These are phyloP conservation scores for Eclectus roratus DNA, from an alignment of 2,113 vertebrate species.

Conservation along the genomic window DNA sequence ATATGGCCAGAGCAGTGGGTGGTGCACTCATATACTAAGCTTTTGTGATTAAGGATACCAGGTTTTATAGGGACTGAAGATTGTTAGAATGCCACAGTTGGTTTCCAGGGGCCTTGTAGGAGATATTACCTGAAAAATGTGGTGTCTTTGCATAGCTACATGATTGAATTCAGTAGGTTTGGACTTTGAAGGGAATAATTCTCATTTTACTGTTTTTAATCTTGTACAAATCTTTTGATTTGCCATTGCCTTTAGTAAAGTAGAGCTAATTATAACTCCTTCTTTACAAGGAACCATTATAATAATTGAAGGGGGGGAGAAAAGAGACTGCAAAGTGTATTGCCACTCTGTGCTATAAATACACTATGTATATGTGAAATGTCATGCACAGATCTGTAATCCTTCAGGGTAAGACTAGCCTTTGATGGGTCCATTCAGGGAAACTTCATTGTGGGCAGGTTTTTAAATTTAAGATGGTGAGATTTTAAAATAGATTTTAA, in stretches of 20 bases:
- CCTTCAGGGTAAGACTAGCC: background rate
- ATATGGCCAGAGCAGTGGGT: background rate
- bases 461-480: background rate
- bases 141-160: background rate
- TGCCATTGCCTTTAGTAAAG: background rate
- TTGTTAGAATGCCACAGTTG: background rate
- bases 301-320: accelerated
- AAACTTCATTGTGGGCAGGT: background rate
- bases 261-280: background rate
- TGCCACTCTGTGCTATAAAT: background rate
- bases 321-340: background rate
- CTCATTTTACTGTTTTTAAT: background rate
- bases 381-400: background rate
- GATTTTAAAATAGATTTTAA: background rate
- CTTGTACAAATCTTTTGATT: background rate
- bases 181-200: background rate
- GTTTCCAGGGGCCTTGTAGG: background rate
- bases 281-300: background rate
- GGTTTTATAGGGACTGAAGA: background rate
- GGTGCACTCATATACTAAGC: background rate
- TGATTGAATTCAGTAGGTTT: background rate
- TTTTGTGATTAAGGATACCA: background rate
- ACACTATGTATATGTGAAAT: background rate
- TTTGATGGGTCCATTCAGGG: background rate
- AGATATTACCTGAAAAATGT: background rate